phyloP scores from a whole-genome alignment of 2,113 vertebrate species.

The Vombatus ursinus region DNA sequence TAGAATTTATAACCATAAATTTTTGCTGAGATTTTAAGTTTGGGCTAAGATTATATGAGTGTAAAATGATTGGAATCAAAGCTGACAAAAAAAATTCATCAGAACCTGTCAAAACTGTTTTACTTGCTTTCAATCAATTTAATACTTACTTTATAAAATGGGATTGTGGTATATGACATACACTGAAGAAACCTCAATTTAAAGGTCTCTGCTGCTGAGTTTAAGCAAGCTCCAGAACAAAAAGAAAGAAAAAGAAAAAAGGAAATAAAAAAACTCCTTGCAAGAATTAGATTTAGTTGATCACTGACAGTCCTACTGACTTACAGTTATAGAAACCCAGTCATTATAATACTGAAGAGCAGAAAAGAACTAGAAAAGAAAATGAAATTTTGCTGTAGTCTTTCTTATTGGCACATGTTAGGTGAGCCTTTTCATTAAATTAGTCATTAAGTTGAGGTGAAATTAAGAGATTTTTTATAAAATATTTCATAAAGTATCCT shows the following conservation, averaged over 20 bases:
- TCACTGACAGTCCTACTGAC: not conserved
- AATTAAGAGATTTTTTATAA: not conserved
- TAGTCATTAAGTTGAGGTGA: not conserved
- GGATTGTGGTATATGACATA: slow-evolving; percentile 9
- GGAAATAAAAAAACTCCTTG: not conserved
- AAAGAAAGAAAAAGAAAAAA: not conserved
- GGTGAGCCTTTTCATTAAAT: not conserved
- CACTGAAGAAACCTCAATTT: not conserved
- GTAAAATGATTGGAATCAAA: slow-evolving; percentile 51
- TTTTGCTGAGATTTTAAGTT: slow-evolving; percentile 35
- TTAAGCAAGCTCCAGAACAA: not conserved
- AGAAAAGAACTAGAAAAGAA: not conserved
- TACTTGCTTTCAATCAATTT: slow-evolving; percentile 56
- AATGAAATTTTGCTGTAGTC: not conserved
- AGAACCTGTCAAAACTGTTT: slow-evolving; percentile 51
- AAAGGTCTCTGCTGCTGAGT: not conserved
- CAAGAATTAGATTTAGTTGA: slow-evolving; percentile 10
- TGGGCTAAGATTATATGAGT: slow-evolving; percentile 25
- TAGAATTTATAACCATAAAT: slow-evolving; percentile 13
- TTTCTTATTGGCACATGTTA: not conserved
- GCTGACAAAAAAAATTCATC: slow-evolving; percentile 41
- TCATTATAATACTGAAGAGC: not conserved
- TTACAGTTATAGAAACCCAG: not conserved
- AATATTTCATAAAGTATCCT: not conserved
- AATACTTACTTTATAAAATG: slow-evolving; percentile 46